phyloP scores from a whole-genome alignment of 2,888 invertebrate species.

The Stenolophus ochropezus region DNA sequence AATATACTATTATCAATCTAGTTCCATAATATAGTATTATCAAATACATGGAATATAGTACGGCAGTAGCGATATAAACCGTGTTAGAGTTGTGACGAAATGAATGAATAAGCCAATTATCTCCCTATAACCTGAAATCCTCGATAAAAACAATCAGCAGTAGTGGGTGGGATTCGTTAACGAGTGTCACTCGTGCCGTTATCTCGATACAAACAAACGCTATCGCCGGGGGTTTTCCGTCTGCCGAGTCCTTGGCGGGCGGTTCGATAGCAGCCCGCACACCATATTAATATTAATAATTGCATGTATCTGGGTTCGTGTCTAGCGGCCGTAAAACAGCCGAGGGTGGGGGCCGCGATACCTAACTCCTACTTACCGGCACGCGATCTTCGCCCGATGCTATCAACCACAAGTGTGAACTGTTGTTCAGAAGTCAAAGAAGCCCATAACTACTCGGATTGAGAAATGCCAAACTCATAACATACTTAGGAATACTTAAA shows the following conservation, averaged over 20 bases:
- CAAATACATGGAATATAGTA: too few species aligned
- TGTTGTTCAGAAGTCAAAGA: neutral
- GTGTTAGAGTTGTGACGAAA: too few species aligned
- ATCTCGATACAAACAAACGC: conserved; percentile 38
- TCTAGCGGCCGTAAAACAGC: conserved; percentile 37
- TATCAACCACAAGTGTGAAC: neutral
- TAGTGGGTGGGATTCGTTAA: neutral
- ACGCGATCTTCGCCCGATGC: conserved; percentile 16
- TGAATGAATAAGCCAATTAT: too few species aligned
- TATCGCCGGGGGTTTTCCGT: neutral
- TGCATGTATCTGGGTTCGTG: conserved; percentile 50
- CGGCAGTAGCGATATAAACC: too few species aligned
- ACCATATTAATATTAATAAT: conserved; percentile 52
- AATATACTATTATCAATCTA: too few species aligned
- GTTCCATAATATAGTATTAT: too few species aligned
- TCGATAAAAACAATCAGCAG: neutral
- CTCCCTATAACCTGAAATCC: too few species aligned
- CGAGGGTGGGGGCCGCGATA: conserved; percentile 23
- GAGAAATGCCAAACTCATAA: too few species aligned
- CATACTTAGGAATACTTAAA: too few species aligned
- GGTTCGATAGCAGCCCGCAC: conserved; percentile 35
- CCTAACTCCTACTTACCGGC: conserved; percentile 49
- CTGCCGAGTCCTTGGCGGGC: neutral
- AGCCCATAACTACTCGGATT: too few species aligned
- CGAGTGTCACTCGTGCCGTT: neutral